A percentile compares a stretch with the other conserved stretches of the same genome.
phyloP scores from a whole-genome alignment of 1,140 invertebrate species.

The Drosophila pruinosa region DNA sequence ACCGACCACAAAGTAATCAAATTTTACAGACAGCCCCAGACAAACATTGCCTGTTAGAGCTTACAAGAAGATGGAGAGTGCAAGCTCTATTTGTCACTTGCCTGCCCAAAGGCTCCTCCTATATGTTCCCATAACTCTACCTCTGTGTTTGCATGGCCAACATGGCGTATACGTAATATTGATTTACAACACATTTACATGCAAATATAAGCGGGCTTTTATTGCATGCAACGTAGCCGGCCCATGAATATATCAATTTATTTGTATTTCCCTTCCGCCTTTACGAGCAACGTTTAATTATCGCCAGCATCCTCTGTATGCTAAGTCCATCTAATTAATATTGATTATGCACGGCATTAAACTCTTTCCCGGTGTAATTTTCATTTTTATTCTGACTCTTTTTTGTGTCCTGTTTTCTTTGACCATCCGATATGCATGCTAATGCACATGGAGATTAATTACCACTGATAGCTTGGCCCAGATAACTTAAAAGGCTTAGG shows the following conservation, averaged over 20 bases:
- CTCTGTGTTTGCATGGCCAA: conserved; percentile 8
- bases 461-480: neutral
- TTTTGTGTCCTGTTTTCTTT: conserved; percentile 13
- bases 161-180: conserved; percentile 54
- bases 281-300: conserved; percentile 56
- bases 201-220: conserved; percentile 64
- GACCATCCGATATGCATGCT: conserved; percentile 35
- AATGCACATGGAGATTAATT: conserved; percentile 74
- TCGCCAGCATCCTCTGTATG: neutral
- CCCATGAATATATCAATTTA: conserved; percentile 42
- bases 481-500: neutral
- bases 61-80: neutral
- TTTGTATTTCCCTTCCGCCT: conserved; percentile 13
- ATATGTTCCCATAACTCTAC: neutral
- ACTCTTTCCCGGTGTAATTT: neutral
- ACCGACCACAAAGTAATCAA: conserved; percentile 71
- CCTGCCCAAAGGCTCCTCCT: conserved; percentile 36
- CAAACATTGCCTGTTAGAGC: conserved; percentile 18
- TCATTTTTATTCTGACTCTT: neutral
- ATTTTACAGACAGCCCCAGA: conserved; percentile 42
- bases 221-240: conserved; percentile 44
- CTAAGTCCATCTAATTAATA: conserved; percentile 62
- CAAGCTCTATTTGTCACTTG: conserved; percentile 54
- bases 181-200: conserved; percentile 46
- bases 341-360: conserved; percentile 60